These are phyloP conservation scores for Apeltes quadracus DNA, from an alignment of 2,113 vertebrate species.

Conservation along the genomic window DNA sequence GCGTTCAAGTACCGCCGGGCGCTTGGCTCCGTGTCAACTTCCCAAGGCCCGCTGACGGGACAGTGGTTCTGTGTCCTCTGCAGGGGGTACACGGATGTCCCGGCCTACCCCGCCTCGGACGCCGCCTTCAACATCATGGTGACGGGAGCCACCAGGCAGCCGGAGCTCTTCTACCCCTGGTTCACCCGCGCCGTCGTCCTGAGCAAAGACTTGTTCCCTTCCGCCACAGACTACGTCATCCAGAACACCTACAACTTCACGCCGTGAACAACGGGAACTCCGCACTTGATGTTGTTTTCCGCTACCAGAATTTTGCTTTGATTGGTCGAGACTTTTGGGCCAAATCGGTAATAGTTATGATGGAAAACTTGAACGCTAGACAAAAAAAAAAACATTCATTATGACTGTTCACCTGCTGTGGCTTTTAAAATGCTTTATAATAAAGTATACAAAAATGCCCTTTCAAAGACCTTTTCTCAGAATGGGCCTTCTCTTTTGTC, in stretches of 20 bases:
- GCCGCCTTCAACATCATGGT: conserved; percentile 84
- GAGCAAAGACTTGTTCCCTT: conserved; percentile 79
- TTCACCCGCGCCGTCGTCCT: conserved; percentile 59
- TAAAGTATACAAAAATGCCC: background rate
- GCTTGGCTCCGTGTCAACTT: background rate
- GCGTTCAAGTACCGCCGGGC: background rate
- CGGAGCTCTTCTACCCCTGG: conserved; percentile 84
- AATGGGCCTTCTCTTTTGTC: background rate
- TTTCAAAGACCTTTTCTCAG: background rate
- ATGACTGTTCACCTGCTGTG: background rate
- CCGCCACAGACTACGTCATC: conserved; percentile 61
- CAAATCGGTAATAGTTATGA: no score
- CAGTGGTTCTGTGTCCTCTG: conserved; percentile 22
- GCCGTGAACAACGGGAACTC: conserved; percentile 41
- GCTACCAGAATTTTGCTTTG: background rate
- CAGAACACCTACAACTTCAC: conserved; percentile 74
- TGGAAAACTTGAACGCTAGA: no score
- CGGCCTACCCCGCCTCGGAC: conserved; percentile 80
- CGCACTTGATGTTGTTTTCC: background rate
- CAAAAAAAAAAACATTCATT: background rate
- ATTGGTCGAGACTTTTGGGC: background rate
- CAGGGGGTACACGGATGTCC: conserved; percentile 72
- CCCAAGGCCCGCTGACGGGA: background rate
- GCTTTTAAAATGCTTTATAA: background rate
- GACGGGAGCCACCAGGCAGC: conserved; percentile 70